A percentile compares a stretch with the other conserved stretches of the same genome.
These are phyloP conservation scores for Lochmaea capreae DNA, from an alignment of 2,888 invertebrate species.

Conservation along the genomic window DNA sequence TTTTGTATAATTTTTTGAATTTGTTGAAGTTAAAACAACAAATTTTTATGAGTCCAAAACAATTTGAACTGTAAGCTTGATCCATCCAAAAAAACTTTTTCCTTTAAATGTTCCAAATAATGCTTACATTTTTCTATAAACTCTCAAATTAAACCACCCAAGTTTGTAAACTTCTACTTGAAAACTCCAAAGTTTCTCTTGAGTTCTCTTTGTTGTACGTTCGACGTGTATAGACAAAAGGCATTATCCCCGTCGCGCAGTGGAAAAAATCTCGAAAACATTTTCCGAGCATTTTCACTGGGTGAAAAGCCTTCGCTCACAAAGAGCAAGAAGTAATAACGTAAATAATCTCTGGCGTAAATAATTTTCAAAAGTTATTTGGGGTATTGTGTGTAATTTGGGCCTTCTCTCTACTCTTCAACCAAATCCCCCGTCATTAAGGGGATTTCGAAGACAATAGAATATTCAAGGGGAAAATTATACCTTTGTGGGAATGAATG, in stretches of 20 bases:
- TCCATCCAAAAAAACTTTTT: constrained; percentile 6
- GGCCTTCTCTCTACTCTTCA: constrained; percentile 39
- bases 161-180: constrained; percentile 36
- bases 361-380: constrained; percentile 55
- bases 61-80: background rate
- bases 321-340: constrained; percentile 42
- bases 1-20: no score
- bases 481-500: constrained; percentile 49
- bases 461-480: constrained; percentile 63
- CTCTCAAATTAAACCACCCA: constrained; percentile 29
- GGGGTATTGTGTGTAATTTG: constrained; percentile 53
- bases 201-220: constrained; percentile 21
- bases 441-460: constrained; percentile 63
- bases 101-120: constrained; percentile 5
- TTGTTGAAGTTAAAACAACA: background rate
- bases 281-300: constrained; percentile 36
- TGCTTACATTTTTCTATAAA: constrained; percentile 24
- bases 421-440: constrained; percentile 56
- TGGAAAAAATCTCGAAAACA: constrained; percentile 35
- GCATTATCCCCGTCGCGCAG: constrained; percentile 57
- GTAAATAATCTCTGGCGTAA: constrained; percentile 53
- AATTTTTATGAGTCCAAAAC: background rate
- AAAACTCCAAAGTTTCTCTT: constrained; percentile 26
- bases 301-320: constrained; percentile 33
- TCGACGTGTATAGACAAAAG: constrained; percentile 28